Conservation (phyloP, 2,113 vertebrate genomes). For the Chaetodon trifascialis region DNA sequence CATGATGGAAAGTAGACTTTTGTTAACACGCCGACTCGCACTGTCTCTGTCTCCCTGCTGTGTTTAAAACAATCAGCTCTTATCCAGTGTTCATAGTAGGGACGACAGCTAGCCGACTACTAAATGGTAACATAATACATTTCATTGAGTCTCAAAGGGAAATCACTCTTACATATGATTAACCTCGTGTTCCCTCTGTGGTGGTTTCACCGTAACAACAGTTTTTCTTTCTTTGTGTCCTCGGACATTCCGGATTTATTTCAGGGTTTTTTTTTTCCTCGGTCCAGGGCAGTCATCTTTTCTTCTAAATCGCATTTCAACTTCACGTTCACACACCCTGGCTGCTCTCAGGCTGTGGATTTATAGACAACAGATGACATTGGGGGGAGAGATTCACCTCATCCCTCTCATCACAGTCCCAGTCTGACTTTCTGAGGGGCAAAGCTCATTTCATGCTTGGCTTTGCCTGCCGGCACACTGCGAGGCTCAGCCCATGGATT, state of each 20-base stretch:
- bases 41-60: neutral
- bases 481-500: slow-evolving; percentile 31
- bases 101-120: neutral
- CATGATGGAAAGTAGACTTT: slow-evolving; percentile 22
- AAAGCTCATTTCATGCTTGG: slow-evolving; percentile 71
- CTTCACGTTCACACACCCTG: slow-evolving; percentile 22
- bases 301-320: slow-evolving; percentile 32
- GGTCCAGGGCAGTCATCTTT: neutral
- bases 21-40: neutral
- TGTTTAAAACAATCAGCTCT: neutral
- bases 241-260: neutral
- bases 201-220: neutral
- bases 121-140: slow-evolving; percentile 9
- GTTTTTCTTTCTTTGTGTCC: slow-evolving; percentile 8
- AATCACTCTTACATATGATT: neutral
- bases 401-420: slow-evolving; percentile 42
- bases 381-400: slow-evolving; percentile 41
- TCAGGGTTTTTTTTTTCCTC: neutral
- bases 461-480: slow-evolving; percentile 31
- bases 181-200: neutral
- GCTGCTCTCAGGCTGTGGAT: slow-evolving; percentile 39
- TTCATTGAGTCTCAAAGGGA: neutral
- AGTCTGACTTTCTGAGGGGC: slow-evolving; percentile 41
- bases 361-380: slow-evolving; percentile 65
- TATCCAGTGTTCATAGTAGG: neutral